A percentile compares a stretch with the other conserved stretches of the same genome.
Conservation (phyloP, 2,888 invertebrate species). For the Amphipoea oculea region DNA sequence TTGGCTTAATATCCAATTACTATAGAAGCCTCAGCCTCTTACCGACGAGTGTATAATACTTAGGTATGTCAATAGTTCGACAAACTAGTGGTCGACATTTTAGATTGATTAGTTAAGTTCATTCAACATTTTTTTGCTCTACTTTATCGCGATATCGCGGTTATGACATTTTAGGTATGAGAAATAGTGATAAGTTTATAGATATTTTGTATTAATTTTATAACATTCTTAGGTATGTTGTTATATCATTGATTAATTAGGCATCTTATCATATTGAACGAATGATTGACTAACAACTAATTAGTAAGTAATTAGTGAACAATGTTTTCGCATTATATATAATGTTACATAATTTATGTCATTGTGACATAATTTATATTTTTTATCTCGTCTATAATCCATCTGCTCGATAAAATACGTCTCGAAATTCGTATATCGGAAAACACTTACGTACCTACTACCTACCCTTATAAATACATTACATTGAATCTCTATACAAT, state of each 20-base stretch:
- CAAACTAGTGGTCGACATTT: background rate
- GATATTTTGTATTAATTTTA: background rate
- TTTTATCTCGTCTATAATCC: constrained; percentile 6
- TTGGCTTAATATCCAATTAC: too few species aligned
- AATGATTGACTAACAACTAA: constrained; percentile 9
- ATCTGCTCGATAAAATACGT: background rate
- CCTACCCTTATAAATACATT: too few species aligned
- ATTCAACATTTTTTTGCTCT: background rate
- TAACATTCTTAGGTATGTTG: background rate
- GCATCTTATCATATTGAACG: background rate
- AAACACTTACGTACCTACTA: too few species aligned
- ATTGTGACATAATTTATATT: background rate
- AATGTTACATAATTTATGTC: too few species aligned
- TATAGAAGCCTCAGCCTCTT: too few species aligned
- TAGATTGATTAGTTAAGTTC: background rate
- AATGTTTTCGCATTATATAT: background rate
- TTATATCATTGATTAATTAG: background rate
- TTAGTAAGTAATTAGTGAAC: background rate
- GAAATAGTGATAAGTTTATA: background rate
- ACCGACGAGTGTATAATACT: background rate
- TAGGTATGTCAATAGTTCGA: too few species aligned
- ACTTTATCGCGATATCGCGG: too few species aligned
- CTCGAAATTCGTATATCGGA: background rate
- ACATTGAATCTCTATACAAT: too few species aligned
- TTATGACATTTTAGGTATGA: background rate